A percentile compares a stretch with the other conserved stretches of the same genome.
Evolutionary conservation across 2,888 invertebrate species (phyloP).

Genomic region (Cheilosia urbana): DNA sequence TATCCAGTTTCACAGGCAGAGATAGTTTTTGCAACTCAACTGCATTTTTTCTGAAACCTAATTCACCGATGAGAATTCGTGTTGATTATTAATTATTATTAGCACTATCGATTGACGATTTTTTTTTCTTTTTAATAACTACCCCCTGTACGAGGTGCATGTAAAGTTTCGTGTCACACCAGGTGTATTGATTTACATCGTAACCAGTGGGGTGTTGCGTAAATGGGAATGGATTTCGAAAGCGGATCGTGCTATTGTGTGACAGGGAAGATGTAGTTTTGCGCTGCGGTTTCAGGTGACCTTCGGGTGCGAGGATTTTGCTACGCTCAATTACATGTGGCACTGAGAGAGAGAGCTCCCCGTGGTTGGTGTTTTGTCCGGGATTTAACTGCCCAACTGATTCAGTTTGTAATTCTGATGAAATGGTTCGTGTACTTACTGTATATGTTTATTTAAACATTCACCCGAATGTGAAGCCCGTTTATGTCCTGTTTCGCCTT

Average conservation of each 20-base stretch:
- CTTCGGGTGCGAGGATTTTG: constrained; percentile 17
- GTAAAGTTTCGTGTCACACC: constrained; percentile 58
- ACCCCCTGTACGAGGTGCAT: constrained; percentile 6
- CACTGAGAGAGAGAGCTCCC: too few relatives aligned
- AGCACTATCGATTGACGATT: constrained; percentile 44
- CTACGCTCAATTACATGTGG: neutral
- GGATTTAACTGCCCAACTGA: too few relatives aligned
- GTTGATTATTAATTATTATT: constrained; percentile 70
- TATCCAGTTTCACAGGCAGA: constrained; percentile 46
- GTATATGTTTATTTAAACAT: too few relatives aligned
- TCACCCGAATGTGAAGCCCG: too few relatives aligned
- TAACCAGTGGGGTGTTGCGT: neutral
- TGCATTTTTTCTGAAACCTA: constrained; percentile 69
- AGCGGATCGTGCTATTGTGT: constrained; percentile 31
- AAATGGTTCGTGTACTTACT: too few relatives aligned
- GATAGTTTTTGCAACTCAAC: constrained; percentile 25
- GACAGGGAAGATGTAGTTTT: constrained; percentile 16
- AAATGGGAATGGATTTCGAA: constrained; percentile 16
- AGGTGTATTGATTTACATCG: constrained; percentile 53
- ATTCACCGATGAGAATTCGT: constrained; percentile 61
- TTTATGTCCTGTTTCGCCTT: too few relatives aligned
- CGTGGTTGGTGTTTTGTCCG: too few relatives aligned
- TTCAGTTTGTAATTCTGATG: too few relatives aligned
- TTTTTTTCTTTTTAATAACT: constrained; percentile 31
- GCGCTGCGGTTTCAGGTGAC: constrained; percentile 18